phyloP scores from a whole-genome alignment of 1,140 invertebrate genomes.

The Amyelois transitella region DNA sequence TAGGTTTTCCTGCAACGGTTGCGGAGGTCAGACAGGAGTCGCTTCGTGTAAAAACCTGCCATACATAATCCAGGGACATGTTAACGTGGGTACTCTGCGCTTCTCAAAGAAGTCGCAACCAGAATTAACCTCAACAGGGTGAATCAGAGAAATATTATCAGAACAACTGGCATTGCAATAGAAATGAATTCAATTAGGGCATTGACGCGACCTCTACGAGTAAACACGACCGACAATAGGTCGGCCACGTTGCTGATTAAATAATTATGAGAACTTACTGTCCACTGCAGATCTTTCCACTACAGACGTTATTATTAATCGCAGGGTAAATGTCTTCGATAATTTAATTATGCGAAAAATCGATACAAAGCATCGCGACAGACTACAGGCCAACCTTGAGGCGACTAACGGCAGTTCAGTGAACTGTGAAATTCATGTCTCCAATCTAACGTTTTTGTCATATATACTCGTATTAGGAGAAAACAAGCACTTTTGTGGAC shows the following conservation, averaged over 20 bases:
- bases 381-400: constrained; percentile 13
- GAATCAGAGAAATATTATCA: too few species aligned
- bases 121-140: too few species aligned
- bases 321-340: not conserved
- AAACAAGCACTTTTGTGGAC: too few species aligned
- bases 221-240: constrained; percentile 14
- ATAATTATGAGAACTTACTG: constrained; percentile 13
- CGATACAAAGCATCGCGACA: not conserved
- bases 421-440: constrained; percentile 14
- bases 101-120: too few species aligned
- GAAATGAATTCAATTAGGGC: not conserved
- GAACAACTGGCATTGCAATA: not conserved
- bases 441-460: not conserved
- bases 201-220: constrained; percentile 12
- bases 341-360: not conserved
- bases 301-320: constrained; percentile 19
- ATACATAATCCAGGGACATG: too few species aligned
- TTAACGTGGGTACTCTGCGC: too few species aligned
- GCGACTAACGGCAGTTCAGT: constrained; percentile 17
- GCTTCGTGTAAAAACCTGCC: too few species aligned
- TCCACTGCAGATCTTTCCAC: constrained; percentile 1
- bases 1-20: too few species aligned
- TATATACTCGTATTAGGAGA: too few species aligned
- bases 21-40: too few species aligned
- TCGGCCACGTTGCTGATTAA: constrained; percentile 7